These are phyloP conservation scores for Aurelia aurita complex sp. Pacific DNA, from an alignment of 30 jellyfish, hydroid and myxozoan species.

Conservation along the genomic window DNA sequence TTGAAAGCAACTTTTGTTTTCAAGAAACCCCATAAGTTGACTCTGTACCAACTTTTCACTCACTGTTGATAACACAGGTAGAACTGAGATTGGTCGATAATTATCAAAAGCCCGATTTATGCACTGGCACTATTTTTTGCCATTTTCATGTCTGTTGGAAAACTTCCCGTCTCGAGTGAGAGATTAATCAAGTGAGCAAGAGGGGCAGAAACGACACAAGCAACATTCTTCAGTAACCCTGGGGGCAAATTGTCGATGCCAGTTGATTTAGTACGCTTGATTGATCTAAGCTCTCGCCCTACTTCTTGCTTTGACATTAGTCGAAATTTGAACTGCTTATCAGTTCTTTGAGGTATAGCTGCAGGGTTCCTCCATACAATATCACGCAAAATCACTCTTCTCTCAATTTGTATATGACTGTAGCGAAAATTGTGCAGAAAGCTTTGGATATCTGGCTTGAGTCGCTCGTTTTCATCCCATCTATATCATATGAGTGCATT, in stretches of 20 bases:
- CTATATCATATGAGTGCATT: conserved; percentile 37
- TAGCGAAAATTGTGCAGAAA: not conserved
- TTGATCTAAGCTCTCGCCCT: too few relatives aligned
- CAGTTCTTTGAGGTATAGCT: too few relatives aligned
- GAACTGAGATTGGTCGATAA: conserved; percentile 25
- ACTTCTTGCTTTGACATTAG: too few relatives aligned
- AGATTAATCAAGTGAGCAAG: too few relatives aligned
- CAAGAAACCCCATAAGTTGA: not conserved
- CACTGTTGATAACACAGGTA: conserved; percentile 36
- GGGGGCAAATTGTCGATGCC: too few relatives aligned
- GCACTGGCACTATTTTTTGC: not conserved
- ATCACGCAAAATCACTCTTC: conserved; percentile 45
- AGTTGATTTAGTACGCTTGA: too few relatives aligned
- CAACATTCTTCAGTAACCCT: too few relatives aligned
- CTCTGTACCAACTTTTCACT: not conserved
- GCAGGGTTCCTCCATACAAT: conserved; percentile 39
- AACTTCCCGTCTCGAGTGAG: too few relatives aligned
- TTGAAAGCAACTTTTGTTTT: not conserved
- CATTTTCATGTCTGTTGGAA: too few relatives aligned
- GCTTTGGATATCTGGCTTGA: too few relatives aligned
- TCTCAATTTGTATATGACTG: conserved; percentile 28
- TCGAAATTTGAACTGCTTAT: too few relatives aligned
- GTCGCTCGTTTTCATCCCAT: conserved; percentile 18
- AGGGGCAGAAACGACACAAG: too few relatives aligned
- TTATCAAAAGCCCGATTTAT: conserved; percentile 9